phyloP scores from a whole-genome alignment of 2,888 invertebrate species.

The Idaea straminata region DNA sequence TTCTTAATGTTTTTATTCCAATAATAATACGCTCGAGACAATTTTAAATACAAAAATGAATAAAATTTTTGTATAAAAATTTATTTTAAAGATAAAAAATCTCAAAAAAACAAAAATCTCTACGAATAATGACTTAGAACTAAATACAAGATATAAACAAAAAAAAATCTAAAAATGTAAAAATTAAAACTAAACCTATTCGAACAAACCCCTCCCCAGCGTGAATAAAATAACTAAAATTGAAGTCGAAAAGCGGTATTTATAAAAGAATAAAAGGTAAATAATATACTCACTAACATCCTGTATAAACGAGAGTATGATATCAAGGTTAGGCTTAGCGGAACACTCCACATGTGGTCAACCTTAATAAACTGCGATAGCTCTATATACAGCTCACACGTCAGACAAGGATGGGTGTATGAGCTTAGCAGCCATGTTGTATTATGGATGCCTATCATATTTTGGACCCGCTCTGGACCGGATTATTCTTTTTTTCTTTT shows the following conservation, averaged over 20 bases:
- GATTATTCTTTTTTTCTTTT: constrained; percentile 76
- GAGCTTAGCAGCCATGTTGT: constrained; percentile 80
- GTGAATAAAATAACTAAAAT: not conserved
- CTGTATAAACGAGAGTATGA: constrained; percentile 73
- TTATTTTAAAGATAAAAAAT: too few relatives aligned
- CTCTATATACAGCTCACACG: constrained; percentile 46
- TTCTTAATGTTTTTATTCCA: not conserved
- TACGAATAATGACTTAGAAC: too few relatives aligned
- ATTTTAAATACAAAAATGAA: not conserved
- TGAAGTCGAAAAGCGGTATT: not conserved
- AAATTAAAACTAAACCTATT: too few relatives aligned
- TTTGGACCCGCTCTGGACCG: constrained; percentile 78
- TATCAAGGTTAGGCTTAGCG: constrained; percentile 81
- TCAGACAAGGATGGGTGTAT: constrained; percentile 61
- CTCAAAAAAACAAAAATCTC: too few relatives aligned
- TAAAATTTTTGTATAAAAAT: too few relatives aligned
- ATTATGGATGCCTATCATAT: constrained; percentile 81
- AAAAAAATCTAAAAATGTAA: too few relatives aligned
- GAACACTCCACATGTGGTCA: constrained; percentile 81
- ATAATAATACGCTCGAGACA: not conserved
- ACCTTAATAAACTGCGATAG: constrained; percentile 75
- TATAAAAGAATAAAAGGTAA: constrained; percentile 13
- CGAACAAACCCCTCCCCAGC: too few relatives aligned
- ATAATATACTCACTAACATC: constrained; percentile 47
- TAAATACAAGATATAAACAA: too few relatives aligned